Percentiles rank a stretch among this genome's conserved stretches.
phyloP scores from a whole-genome alignment of 1,140 invertebrate species.

The Heterodera carotae region DNA sequence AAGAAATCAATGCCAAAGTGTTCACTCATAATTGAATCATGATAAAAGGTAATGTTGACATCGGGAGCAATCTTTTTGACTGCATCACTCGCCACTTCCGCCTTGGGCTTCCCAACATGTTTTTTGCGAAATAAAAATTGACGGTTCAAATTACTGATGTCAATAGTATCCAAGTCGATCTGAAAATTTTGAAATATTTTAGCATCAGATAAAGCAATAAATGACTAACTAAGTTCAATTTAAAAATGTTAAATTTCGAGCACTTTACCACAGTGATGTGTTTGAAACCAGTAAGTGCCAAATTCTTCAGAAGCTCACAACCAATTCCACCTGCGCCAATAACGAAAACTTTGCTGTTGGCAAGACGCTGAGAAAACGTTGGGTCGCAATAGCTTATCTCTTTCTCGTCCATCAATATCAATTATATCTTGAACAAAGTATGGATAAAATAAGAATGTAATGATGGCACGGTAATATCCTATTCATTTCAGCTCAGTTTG shows the following conservation, averaged over 20 bases:
- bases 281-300: slow-evolving; percentile 88
- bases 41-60: slow-evolving; percentile 82
- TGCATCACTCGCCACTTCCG: slow-evolving; percentile 79
- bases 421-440: too few species aligned
- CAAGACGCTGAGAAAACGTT: slow-evolving; percentile 10
- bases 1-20: slow-evolving; percentile 90
- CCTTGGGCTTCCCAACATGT: slow-evolving; percentile 95
- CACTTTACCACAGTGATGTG: slow-evolving; percentile 86
- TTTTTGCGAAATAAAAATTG: slow-evolving; percentile 96
- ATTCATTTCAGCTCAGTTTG: too few species aligned
- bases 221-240: too few species aligned
- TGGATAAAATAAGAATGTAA: too few species aligned
- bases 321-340: slow-evolving; percentile 98
- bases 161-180: slow-evolving; percentile 99
- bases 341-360: slow-evolving; percentile 73
- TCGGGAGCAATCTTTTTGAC: slow-evolving; percentile 81
- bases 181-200: slow-evolving; percentile 67
- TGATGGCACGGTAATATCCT: too few species aligned
- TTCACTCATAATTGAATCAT: slow-evolving; percentile 86
- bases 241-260: too few species aligned
- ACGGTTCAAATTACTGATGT: slow-evolving; percentile 97
- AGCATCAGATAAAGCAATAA: too few species aligned
- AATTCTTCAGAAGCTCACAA: slow-evolving; percentile 95
- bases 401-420: slow-evolving; percentile 3
- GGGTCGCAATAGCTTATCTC: slow-evolving; percentile 11